These are phyloP conservation scores for Cotesia glomerata DNA, from an alignment of 1,140 invertebrate species.

Conservation along the genomic window DNA sequence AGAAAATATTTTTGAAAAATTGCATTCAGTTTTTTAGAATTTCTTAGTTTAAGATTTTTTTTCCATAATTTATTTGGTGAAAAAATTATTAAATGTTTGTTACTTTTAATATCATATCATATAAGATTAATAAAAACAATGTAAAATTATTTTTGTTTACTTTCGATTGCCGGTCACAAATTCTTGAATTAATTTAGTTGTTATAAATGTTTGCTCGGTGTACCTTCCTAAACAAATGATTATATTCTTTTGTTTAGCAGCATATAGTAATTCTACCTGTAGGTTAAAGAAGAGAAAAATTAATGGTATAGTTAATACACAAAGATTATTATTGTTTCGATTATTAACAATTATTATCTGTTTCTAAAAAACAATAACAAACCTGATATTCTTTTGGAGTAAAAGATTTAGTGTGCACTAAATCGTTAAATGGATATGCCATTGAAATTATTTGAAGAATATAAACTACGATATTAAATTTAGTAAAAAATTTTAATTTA, in stretches of 20 bases:
- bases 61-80: too few species aligned
- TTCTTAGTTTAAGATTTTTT: too few species aligned
- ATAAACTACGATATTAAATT: neutral
- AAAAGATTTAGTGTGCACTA: conserved; percentile 73
- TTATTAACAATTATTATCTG: conserved; percentile 12
- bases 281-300: conserved; percentile 19
- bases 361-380: conserved; percentile 16
- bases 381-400: conserved; percentile 79
- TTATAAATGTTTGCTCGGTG: conserved; percentile 86
- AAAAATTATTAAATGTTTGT: too few species aligned
- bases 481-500: neutral
- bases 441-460: conserved; percentile 52
- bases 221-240: conserved; percentile 85
- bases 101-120: too few species aligned
- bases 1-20: too few species aligned
- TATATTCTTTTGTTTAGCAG: conserved; percentile 78
- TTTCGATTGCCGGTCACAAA: conserved; percentile 65
- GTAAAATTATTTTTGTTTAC: conserved; percentile 33
- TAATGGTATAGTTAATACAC: neutral
- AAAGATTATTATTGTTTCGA: neutral
- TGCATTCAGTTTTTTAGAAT: too few species aligned
- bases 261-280: conserved; percentile 81
- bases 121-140: too few species aligned
- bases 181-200: conserved; percentile 86
- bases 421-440: conserved; percentile 70